These are phyloP conservation scores for Torymus texanus DNA, from an alignment of 2,888 invertebrate species.

Conservation along the genomic window DNA sequence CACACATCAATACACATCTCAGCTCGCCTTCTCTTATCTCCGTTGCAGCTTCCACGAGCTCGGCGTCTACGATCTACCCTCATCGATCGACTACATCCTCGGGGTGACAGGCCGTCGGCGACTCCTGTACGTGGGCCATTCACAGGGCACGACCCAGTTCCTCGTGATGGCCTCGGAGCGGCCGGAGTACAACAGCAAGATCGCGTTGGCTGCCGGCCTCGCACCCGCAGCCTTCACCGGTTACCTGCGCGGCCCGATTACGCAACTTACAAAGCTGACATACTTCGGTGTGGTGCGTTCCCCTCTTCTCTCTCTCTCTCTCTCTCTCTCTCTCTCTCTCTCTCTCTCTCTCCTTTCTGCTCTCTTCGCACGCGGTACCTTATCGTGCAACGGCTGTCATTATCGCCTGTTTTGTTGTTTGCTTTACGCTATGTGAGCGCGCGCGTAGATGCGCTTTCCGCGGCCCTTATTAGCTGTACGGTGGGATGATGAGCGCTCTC, in stretches of 20 bases:
- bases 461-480: no score
- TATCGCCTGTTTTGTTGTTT: no score
- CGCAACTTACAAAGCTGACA: slow-evolving; percentile 69
- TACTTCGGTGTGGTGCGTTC: slow-evolving; percentile 71
- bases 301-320: not conserved
- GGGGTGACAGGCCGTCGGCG: slow-evolving; percentile 71
- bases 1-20: no score
- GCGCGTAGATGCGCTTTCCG: no score
- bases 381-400: no score
- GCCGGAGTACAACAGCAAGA: slow-evolving; percentile 70
- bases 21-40: no score
- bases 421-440: no score
- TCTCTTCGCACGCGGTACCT: not conserved
- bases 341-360: not conserved
- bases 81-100: slow-evolving; percentile 77
- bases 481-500: no score
- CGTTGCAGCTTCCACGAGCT: slow-evolving; percentile 72
- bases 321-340: not conserved
- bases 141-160: slow-evolving; percentile 77
- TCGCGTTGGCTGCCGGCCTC: slow-evolving; percentile 68
- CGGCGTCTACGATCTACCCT: slow-evolving; percentile 78
- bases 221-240: slow-evolving; percentile 73
- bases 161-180: slow-evolving; percentile 71
- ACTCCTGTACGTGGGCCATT: slow-evolving; percentile 78
- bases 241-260: slow-evolving; percentile 70